Base-by-base conservation (phyloP, 2,797 vertebrate genomes). In the Scolopax rusticola region DNA sequence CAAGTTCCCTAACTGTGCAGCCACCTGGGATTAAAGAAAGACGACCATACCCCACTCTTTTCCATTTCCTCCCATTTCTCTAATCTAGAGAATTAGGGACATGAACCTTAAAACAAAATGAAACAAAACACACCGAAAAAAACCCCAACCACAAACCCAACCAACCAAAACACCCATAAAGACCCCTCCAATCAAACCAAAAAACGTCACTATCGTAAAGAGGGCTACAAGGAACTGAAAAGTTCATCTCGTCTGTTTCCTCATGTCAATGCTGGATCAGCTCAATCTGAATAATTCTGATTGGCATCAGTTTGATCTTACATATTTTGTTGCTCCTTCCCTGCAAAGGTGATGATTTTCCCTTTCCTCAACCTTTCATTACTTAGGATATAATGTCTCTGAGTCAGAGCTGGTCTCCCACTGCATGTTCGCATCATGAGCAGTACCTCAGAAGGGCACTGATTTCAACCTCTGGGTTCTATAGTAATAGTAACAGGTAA, bases 401-500 rank as follows among this genome's bases (percentile, higher is more conserved):
- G 11, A 40, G 78, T 63, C 65, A 75, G 36, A 90, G 48, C 24
- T 82, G 33, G 8, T 70, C 21, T 82, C 64, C 60, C 73, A 63
- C 28, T 75, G 48, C 9, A 0, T 4, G 1, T 69, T 76, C 54
- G 53, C 4, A 24, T 9, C 64, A 45, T 0, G 0, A 85, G 43
- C 40, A 57, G 11, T 19, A 47, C 13, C 67, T 33, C 61, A 60
- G 54, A 70, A 67, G 33, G 27, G 11, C 60, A 53, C 70, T 67
- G 54, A 74, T 54, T 81, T 67, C 64, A 92, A 85, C 17, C 21
- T 71, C 27, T 15, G 5, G 27, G 41, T 59, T 40, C 27, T 84
- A 43, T 30, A 91, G 32, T 12, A 69, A 59, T 56, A 84, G 76
- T 6, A 95, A 38, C 28, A 74, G 24, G 27, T 25, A 75, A 54